Evolutionary conservation across 1,140 invertebrate genomes (phyloP), one percentile per base, ranked within the genome.

Genomic region (Drosophila pachea): DNA sequence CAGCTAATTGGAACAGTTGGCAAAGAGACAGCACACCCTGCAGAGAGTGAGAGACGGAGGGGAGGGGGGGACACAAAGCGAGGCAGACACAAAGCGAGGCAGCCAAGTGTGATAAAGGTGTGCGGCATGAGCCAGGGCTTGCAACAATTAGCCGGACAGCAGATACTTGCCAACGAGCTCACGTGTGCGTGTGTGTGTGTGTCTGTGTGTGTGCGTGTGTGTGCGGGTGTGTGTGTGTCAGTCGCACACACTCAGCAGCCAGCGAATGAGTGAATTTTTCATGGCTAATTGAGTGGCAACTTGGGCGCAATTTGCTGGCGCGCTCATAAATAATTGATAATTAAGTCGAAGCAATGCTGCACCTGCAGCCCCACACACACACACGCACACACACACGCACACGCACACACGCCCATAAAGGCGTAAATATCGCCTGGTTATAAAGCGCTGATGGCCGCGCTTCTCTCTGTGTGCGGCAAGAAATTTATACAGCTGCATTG

Each of bases 301-400:
- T 74, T 79, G 79, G 79, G 79, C 67, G 73, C 81, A 74, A 79
- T 83, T 73, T 73, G 66, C 70, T 59, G 42, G 47, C 38, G 68
- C 76, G 72, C 59, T 75, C 79, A 83, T 83, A 83, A 86, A 83
- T 83, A 86, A 83, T 83, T 84, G 79, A 84, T 84, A 83, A 84
- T 86, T 69, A 63, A 69, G 66, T 56, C 31, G 49, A 36, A 36
- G 36, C 33, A 60, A 12, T 38, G 33, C 43, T 36, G 68, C 76
- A 79, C 76, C 76, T 79, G 76, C 47, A 52, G 35, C 50, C 56
- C 12, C 31, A 35, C 35, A 32, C 50, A 55, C 50, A 55, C 56
- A 14, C 22, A 14, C 35, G 16, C 50, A 42, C 49, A 38, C 52
- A 35, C 42, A 69, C 47, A 11, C 7, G 8, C 12, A 36, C 48